Percentiles rank a stretch among this genome's conserved stretches.
These are phyloP conservation scores for Philypnodon macrostomus DNA, from an alignment of 2,797 vertebrate genomes.

Conservation along the genomic window DNA sequence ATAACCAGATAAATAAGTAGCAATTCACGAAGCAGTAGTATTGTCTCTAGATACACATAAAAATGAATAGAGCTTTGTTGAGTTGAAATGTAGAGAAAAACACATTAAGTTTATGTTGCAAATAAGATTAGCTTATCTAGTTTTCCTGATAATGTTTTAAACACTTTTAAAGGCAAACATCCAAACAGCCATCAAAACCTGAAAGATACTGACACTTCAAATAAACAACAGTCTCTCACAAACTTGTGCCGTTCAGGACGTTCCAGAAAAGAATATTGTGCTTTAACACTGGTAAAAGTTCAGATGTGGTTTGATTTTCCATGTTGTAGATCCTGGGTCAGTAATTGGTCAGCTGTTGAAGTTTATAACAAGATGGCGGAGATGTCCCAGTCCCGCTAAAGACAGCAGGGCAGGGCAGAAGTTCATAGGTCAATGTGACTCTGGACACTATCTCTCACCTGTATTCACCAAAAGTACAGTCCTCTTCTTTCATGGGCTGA, in stretches of 20 bases:
- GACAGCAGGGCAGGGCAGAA: constrained; percentile 40
- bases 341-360: constrained; percentile 46
- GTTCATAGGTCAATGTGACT: constrained; percentile 52
- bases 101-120: constrained; percentile 26
- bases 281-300: constrained; percentile 45
- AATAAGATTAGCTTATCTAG: constrained; percentile 46
- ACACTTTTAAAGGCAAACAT: constrained; percentile 41
- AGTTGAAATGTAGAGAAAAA: constrained; percentile 29
- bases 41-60: constrained; percentile 45
- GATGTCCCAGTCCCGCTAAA: constrained; percentile 46
- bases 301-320: constrained; percentile 31
- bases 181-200: constrained; percentile 45
- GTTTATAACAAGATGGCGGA: constrained; percentile 31
- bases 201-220: constrained; percentile 46
- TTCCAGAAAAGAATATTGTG: constrained; percentile 41
- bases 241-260: constrained; percentile 27
- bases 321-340: constrained; percentile 37
- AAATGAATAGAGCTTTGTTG: constrained; percentile 53
- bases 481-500: constrained; percentile 98
- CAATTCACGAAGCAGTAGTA: constrained; percentile 46
- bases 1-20: constrained; percentile 32
- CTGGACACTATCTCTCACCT: constrained; percentile 84
- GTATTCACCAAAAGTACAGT: constrained; percentile 98
- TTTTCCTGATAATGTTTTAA: constrained; percentile 37
- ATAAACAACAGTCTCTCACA: constrained; percentile 43